Base-by-base conservation (phyloP, 2,888 invertebrate species). In the Emmelina monodactyla region DNA sequence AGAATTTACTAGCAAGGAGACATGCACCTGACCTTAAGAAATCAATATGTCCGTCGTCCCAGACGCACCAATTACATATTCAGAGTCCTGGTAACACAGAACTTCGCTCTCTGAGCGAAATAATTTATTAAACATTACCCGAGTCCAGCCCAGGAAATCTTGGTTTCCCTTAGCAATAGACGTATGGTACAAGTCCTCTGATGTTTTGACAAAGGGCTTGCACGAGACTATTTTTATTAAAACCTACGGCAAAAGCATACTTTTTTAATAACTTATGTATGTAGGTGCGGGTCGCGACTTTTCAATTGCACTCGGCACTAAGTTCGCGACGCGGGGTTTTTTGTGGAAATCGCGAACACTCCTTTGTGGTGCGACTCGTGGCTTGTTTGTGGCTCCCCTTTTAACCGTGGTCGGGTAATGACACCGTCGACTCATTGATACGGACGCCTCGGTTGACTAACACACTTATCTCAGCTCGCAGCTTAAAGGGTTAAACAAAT, bases 221-320 rank as follows among this genome's bases (percentile, higher is more conserved):
- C 62, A 58, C 64, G 61, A 68, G 73, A 70, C 78, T 78, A 78
- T 78, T 79, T 78, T 78, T 79, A 79, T 78, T 78, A 78, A 78
- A 78, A 72, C 75, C 73, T 65, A 59, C 68, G 59, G 59, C 68
- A 63, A 59, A 72, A 66, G 70, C 69, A 64, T 65, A 70, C 72
- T 72, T 79, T 76, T 78, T 78, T 79, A 79, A 78, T 79, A 79
- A 76, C 78, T 75, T 76, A 78, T 76, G 58, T 57, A 51, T 53
- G 53, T 57, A 44, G 46, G 44, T 44, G 45, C 42, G 47, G 50
- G 51, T 54, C 61, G 62, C 55, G 58, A 58, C 62, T 62, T 63
- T 61, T 58, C 57, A 59, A 58, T 58, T 59, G 55, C 58, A 55
- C 58, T 57, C 55, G 36, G 47, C 49, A 53, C 47, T 51, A 50